phyloP scores from a whole-genome alignment of 2,113 vertebrate genomes.

The Pontoporia blainvillei region DNA sequence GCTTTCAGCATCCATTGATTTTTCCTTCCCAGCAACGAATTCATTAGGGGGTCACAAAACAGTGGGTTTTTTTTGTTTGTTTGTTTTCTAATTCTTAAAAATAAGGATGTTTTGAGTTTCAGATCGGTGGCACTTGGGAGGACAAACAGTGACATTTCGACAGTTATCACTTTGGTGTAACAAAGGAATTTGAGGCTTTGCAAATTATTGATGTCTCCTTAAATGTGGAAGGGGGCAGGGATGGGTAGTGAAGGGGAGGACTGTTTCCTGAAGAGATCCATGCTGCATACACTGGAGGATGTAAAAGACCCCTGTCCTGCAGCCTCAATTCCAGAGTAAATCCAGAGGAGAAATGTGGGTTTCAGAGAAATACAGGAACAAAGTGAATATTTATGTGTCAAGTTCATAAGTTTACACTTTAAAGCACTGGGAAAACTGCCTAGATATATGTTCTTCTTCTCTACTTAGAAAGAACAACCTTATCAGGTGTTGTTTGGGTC shows the following conservation, averaged over 20 bases:
- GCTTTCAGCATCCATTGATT: background rate
- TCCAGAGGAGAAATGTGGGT: background rate
- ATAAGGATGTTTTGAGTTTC: background rate
- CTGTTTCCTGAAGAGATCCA: background rate
- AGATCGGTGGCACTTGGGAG: background rate
- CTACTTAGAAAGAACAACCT: background rate
- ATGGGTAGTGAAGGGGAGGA: background rate
- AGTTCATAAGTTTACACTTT: background rate
- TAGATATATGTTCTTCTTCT: background rate
- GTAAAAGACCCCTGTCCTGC: background rate
- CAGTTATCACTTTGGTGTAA: background rate
- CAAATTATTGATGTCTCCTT: background rate
- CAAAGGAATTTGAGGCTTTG: background rate
- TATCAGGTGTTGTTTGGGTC: background rate
- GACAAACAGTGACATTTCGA: background rate
- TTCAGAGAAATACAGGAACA: background rate
- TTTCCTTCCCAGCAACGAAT: background rate
- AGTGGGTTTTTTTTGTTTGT: accelerated
- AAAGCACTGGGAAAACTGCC: background rate
- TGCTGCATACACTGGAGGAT: background rate
- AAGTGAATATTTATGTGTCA: background rate
- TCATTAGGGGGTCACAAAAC: background rate
- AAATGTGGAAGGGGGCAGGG: background rate
- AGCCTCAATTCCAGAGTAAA: background rate
- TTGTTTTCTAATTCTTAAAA: background rate